Percentiles rank a stretch among this genome's conserved stretches.
Evolutionary conservation across 2,888 invertebrate genomes (phyloP).

Genomic region (Spicauda simplicius): DNA sequence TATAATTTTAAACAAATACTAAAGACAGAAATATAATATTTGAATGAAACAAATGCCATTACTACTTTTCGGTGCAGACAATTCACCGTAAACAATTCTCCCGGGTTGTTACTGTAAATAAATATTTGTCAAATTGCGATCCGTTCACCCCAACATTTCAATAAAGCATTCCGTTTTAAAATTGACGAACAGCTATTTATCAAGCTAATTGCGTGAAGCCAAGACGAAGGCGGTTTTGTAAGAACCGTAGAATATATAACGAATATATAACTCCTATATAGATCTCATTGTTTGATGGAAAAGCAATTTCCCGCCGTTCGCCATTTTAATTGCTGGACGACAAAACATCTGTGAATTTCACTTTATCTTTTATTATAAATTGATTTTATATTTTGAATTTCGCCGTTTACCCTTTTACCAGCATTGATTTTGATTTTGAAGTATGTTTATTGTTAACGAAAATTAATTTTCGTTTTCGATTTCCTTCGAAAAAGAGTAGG

Average conservation of each 20-base stretch:
- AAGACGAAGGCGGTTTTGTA: slow-evolving; percentile 34
- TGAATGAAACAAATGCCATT: too few species aligned
- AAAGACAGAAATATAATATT: too few species aligned
- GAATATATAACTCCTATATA: background rate
- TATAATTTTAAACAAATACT: too few species aligned
- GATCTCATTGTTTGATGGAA: slow-evolving; percentile 49
- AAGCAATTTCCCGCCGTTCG: slow-evolving; percentile 51
- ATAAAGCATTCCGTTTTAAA: slow-evolving; percentile 14
- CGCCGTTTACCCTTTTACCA: background rate
- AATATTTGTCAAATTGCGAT: slow-evolving; percentile 10
- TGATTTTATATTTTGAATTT: background rate
- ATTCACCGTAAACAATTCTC: background rate
- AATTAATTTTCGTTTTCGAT: too few species aligned
- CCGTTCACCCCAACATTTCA: slow-evolving; percentile 12
- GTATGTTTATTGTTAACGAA: too few species aligned
- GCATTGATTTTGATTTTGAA: background rate
- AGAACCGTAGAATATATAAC: background rate
- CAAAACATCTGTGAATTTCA: slow-evolving; percentile 62
- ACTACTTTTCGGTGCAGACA: background rate
- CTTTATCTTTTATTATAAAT: slow-evolving; percentile 29
- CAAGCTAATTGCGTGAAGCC: slow-evolving; percentile 34
- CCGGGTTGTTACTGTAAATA: background rate
- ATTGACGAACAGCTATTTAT: slow-evolving; percentile 35
- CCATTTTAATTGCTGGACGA: slow-evolving; percentile 60
- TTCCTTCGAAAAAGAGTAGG: too few species aligned